A percentile compares a stretch with the other conserved stretches of the same genome.
Conservation (phyloP, 2,113 vertebrate genomes). For the Picathartes gymnocephalus region DNA sequence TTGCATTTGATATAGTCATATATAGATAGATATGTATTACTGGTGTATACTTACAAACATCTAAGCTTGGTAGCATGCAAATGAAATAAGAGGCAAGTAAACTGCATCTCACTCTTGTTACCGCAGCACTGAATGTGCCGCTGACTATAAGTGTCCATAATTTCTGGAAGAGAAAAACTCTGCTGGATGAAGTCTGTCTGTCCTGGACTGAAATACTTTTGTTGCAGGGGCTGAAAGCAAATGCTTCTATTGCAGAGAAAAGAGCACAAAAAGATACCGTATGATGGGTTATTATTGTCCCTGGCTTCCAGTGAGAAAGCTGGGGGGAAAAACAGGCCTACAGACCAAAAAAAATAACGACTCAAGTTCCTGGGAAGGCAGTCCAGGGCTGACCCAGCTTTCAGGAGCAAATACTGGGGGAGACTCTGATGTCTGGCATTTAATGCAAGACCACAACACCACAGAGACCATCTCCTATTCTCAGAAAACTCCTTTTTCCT, state of each 20-base stretch:
- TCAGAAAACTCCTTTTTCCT: background rate
- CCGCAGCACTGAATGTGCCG: slow-evolving; percentile 1
- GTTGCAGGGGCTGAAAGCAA: background rate
- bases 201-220: background rate
- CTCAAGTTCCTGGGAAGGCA: background rate
- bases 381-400: background rate
- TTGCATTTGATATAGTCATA: slow-evolving; percentile 31
- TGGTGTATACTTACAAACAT: slow-evolving; percentile 55
- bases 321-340: background rate
- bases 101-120: background rate
- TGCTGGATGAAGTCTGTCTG: background rate
- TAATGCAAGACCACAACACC: background rate
- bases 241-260: background rate
- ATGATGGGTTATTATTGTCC: background rate
- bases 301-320: background rate
- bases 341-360: background rate
- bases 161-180: slow-evolving; percentile 69
- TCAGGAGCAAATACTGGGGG: background rate
- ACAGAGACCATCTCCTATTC: background rate
- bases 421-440: background rate
- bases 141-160: slow-evolving; percentile 36
- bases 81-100: slow-evolving; percentile 57
- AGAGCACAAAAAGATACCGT: background rate
- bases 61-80: slow-evolving; percentile 67
- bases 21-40: slow-evolving; percentile 59